phyloP scores from a whole-genome alignment of 2,113 vertebrate species.

The Motacilla tschutschensis region DNA sequence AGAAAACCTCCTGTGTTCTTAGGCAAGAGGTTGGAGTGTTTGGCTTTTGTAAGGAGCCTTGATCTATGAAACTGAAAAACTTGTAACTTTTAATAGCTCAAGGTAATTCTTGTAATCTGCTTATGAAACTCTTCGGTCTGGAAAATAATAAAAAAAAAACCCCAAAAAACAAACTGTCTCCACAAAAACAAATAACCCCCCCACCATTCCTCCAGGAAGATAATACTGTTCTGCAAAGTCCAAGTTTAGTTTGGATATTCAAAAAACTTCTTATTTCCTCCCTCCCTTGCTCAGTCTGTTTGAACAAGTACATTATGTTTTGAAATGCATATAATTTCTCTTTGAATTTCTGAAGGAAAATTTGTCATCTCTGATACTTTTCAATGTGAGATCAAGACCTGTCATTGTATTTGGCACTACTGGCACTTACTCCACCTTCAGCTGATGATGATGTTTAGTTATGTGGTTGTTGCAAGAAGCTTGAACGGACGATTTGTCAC shows the following conservation, averaged over 20 bases:
- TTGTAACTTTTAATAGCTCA: background rate
- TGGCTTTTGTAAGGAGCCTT: background rate
- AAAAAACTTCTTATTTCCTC: background rate
- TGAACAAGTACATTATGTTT: background rate
- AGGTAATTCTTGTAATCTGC: background rate
- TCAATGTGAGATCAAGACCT: background rate
- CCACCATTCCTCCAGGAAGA: rapidly evolving
- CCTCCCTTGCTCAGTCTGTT: background rate
- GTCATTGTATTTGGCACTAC: background rate
- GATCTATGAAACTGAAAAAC: background rate
- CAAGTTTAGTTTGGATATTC: background rate
- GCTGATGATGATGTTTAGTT: background rate
- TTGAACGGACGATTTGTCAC: background rate
- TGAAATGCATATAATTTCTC: background rate
- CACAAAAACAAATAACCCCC: background rate
- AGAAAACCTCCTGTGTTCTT: background rate
- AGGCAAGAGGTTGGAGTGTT: background rate
- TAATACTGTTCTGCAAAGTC: background rate
- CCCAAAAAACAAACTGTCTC: rapidly evolving
- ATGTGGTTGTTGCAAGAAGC: background rate
- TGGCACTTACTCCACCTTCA: background rate
- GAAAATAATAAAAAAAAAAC: background rate
- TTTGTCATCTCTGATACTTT: background rate
- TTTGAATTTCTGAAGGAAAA: background rate
- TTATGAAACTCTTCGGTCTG: background rate